Evolutionary conservation across 2,888 invertebrate species (phyloP), one percentile per base, ranked within the genome.

Genomic region (Apamea epomidion): DNA sequence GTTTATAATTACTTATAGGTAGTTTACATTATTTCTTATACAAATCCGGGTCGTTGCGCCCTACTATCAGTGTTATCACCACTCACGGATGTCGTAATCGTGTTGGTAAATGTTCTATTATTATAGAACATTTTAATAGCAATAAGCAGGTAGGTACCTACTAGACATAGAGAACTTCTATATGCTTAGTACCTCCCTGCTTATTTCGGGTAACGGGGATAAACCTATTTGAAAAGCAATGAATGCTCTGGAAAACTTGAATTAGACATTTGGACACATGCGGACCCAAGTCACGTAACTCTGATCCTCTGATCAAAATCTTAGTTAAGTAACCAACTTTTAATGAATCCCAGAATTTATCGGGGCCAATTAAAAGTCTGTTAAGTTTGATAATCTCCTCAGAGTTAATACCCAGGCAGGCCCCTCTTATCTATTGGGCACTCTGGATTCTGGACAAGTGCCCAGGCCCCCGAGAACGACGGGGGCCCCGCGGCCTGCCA

Each of bases 41-140:
- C 74, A 90, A 90, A 91, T 92, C 91, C 91, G 91, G 91, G 92
- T 91, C 92, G 88, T 86, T 90, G 90, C 83, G 84, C 92, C 68
- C 76, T 76, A 76, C 72, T 91, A 91, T 91, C 91, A 82, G 60
- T 76, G 80, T 89, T 91, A 92, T 91, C 91, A 82, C n/a, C 37
- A 71, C 83, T 80, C 69, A 82, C 82, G 84, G 80, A 88, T 87
- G 90, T 87, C 81, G 89, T 86, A 87, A 88, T 86, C 85, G 65
- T 71, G 65, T 82, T 84, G 16, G 78, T 84, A 76, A 81, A 77
- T 76, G 69, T 79, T 72, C 72, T 68, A 45, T 73, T 68, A 45
- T 73, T 60, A 60, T 12, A 25, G 12, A n/a, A 58, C 58, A n/a
- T 58, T 25, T n/a, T 12, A 58, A 58, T 25, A 58, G n/a, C 25